phyloP scores from a whole-genome alignment of 1,140 invertebrate species.

The Ceratina calcarata region DNA sequence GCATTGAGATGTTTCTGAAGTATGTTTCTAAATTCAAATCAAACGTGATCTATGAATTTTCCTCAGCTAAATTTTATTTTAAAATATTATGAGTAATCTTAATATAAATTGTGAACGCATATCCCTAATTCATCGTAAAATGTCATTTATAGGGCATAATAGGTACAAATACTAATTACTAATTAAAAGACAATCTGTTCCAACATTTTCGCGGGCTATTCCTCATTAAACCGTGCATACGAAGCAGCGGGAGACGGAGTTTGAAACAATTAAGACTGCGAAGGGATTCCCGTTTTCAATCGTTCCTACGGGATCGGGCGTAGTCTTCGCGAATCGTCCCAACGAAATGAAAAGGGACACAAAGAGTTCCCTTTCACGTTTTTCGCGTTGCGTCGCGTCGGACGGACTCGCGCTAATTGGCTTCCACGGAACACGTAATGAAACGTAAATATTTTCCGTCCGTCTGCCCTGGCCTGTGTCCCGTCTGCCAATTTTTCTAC shows the following conservation, averaged over 20 bases:
- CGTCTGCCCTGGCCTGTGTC: slow-evolving; percentile 20
- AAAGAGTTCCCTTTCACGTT: slow-evolving; percentile 16
- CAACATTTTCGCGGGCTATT: neutral
- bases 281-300: slow-evolving; percentile 15
- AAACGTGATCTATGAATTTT: too few relatives aligned
- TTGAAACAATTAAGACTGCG: neutral
- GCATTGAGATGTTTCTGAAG: too few relatives aligned
- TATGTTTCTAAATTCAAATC: too few relatives aligned
- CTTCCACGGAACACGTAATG: slow-evolving; percentile 29
- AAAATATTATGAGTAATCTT: too few relatives aligned
- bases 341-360: neutral
- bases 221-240: neutral
- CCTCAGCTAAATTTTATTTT: too few relatives aligned
- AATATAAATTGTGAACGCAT: too few relatives aligned
- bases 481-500: neutral
- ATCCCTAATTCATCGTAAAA: too few relatives aligned
- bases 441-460: slow-evolving; percentile 45
- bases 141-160: too few relatives aligned
- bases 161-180: too few relatives aligned
- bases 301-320: neutral
- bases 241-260: neutral
- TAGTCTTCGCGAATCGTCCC: neutral
- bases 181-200: neutral
- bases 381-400: neutral
- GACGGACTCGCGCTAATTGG: slow-evolving; percentile 32